Conservation (phyloP, 2,888 invertebrate genomes). For the Beris morrisii region DNA sequence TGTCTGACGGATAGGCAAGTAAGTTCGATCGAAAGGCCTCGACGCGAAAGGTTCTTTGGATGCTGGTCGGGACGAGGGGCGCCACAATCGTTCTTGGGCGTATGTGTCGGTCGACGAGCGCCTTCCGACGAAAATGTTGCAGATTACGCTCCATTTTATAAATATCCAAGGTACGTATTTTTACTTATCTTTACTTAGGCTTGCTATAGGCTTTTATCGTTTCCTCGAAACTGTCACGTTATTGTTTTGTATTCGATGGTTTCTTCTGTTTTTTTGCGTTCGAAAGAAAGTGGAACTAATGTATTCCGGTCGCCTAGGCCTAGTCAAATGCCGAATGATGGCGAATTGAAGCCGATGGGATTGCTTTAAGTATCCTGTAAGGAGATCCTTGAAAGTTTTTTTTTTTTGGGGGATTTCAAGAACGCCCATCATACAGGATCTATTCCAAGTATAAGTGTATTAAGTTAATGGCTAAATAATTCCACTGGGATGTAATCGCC, state of each 20-base stretch:
- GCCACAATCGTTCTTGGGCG: constrained; percentile 73
- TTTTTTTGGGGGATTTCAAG: neutral
- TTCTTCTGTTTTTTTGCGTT: too few relatives aligned
- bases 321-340: too few relatives aligned
- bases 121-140: constrained; percentile 88
- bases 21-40: constrained; percentile 68
- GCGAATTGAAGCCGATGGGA: too few relatives aligned
- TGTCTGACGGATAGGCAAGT: constrained; percentile 90
- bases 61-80: constrained; percentile 70
- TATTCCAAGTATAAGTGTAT: constrained; percentile 42
- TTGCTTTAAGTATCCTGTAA: too few relatives aligned
- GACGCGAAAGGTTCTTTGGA: constrained; percentile 72
- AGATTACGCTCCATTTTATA: constrained; percentile 79
- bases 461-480: constrained; percentile 29
- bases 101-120: constrained; percentile 81
- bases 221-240: too few relatives aligned
- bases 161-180: constrained; percentile 66
- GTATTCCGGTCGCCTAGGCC: too few relatives aligned
- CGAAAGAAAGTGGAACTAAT: too few relatives aligned
- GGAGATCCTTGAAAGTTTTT: too few relatives aligned
- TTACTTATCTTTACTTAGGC: neutral
- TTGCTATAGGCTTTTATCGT: neutral
- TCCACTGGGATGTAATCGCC: neutral
- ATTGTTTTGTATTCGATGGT: too few relatives aligned
- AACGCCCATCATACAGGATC: constrained; percentile 41